A percentile compares a stretch with the other conserved stretches of the same genome.
Evolutionary conservation across 2,113 vertebrate genomes (phyloP).

Genomic region (Hystrix brachyura): DNA sequence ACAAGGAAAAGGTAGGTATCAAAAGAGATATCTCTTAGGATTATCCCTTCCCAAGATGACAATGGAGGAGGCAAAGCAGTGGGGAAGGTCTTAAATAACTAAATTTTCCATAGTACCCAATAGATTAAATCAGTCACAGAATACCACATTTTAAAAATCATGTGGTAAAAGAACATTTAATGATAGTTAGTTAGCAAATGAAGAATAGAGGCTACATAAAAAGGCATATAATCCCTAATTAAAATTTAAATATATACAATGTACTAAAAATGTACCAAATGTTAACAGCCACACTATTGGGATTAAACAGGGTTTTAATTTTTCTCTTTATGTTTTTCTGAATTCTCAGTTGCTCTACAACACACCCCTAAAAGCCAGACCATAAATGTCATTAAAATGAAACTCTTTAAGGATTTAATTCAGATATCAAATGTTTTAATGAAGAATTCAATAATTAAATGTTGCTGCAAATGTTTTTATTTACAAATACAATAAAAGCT

Average conservation of each 20-base stretch:
- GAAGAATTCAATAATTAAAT: slow-evolving; percentile 27
- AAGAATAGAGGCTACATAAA: not conserved
- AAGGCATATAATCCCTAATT: slow-evolving; percentile 19
- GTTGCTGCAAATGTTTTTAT: slow-evolving; percentile 6
- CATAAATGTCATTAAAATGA: slow-evolving; percentile 25
- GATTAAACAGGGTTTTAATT: slow-evolving; percentile 38
- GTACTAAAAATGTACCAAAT: slow-evolving; percentile 42
- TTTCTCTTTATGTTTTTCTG: not conserved
- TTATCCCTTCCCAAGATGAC: not conserved
- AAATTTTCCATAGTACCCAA: not conserved
- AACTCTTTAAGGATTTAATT: not conserved
- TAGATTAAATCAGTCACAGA: not conserved
- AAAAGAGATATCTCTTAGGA: not conserved
- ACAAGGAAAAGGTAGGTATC: not conserved
- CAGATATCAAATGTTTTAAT: slow-evolving; percentile 21
- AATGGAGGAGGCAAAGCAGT: not conserved
- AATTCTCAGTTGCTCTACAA: not conserved
- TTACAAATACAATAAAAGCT: slow-evolving; percentile 44
- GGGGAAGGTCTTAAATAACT: not conserved
- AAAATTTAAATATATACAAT: slow-evolving; percentile 45
- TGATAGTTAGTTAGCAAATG: slow-evolving; percentile 29
- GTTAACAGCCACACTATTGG: not conserved
- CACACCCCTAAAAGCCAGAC: not conserved
- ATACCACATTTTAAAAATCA: slow-evolving; percentile 52
- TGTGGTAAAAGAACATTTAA: not conserved